Base-by-base conservation (phyloP, 30 jellyfish, hydroid and myxozoan genomes). In the Pelagia noctiluca region DNA sequence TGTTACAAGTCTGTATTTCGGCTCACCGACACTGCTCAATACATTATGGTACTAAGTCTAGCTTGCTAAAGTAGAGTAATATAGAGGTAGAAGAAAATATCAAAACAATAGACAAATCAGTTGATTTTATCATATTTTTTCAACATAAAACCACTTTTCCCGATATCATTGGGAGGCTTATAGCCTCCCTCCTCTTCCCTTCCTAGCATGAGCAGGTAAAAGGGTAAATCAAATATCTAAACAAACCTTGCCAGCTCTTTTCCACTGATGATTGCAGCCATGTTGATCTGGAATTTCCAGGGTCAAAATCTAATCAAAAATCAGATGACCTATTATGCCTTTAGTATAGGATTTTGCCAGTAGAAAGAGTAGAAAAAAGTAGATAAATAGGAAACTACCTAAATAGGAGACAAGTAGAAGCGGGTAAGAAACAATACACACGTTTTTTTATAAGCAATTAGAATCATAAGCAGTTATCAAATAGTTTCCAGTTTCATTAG, bases 231-330 rank as follows among this genome's bases (percentile, higher is more conserved):
- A 16, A 16, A 42, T 42, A 42, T 8, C 16, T 5, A 42, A 16
- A 8, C 68, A 52, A 3, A 83, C 93, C 60, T 70, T 33, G 93
- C 93, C 33, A 83, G 79, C 46, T 65, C 86, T 42, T 83, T 83
- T 26, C 93, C 93, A 54, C 93, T 83, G 19, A 83, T 83, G 36
- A 83, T 83, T 24, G 93, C 71, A 18, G 93, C 93, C 93, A 83
- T 83, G 25, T 42, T 80, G 57, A 18, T 25, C 0, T 11, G 16
- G 68, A 10, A 42, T 42, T 5, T 52, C 21, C 21, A 52, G 16
- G 21, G 16, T 30, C 68, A 10, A 52, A 52, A 52, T 42, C 16
- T 42, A 5, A 42, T 8, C 12, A 16, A 42, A 42, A 42, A 42
- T 16, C 8, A 42, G 57, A 42, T 5, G 8, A 16, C 57, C 57